Conservation (phyloP, 92 coral and sea anemone species). For the Epizoanthus illoricatus region DNA sequence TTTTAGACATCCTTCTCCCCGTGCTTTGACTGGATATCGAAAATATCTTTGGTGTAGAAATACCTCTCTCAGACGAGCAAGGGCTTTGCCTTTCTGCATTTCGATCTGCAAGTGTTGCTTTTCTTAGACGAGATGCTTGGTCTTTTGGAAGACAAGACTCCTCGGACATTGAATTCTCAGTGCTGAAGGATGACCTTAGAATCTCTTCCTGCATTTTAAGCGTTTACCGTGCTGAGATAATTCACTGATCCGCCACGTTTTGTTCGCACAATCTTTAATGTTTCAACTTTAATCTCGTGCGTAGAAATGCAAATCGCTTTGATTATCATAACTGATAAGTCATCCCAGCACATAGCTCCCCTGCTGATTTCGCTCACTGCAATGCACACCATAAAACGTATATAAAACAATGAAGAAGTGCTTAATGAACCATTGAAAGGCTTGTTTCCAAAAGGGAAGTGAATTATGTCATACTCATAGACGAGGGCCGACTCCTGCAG, state of each 20-base stretch:
- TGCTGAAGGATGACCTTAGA: slow-evolving; percentile 10
- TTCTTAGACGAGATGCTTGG: not conserved
- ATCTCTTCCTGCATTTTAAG: slow-evolving; percentile 25
- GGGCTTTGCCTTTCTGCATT: slow-evolving; percentile 15
- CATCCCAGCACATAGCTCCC: not conserved
- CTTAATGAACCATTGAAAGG: not conserved
- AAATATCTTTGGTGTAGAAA: not conserved
- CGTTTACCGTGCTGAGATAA: not conserved
- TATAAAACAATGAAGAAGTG: not conserved
- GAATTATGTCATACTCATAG: not conserved
- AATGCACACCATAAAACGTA: not conserved
- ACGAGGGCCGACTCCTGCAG: slow-evolving; percentile 3
- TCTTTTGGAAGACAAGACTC: not conserved
- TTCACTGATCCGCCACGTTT: not conserved
- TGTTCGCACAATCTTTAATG: not conserved
- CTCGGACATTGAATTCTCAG: slow-evolving; percentile 5
- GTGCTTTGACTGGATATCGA: slow-evolving; percentile 5
- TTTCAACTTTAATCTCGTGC: slow-evolving; percentile 17
- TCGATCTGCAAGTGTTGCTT: not conserved
- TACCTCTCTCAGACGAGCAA: not conserved
- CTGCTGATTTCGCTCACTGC: not conserved
- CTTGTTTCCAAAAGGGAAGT: not conserved
- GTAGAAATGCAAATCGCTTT: slow-evolving; percentile 21
- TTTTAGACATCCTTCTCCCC: slow-evolving; percentile 40
- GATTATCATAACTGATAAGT: slow-evolving; percentile 19